phyloP scores from a whole-genome alignment of 1,140 invertebrate species.

The Phocides pigmalion region DNA sequence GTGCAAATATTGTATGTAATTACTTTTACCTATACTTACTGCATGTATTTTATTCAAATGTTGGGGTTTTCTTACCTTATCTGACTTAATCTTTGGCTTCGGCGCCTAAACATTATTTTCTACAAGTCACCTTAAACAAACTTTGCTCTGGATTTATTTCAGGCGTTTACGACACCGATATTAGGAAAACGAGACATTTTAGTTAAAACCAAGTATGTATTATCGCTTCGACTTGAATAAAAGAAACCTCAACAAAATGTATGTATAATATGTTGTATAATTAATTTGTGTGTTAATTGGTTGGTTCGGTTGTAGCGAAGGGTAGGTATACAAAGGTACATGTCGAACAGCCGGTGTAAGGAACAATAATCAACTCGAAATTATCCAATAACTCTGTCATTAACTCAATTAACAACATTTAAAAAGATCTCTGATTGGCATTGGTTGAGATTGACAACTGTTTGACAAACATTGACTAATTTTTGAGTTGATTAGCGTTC shows the following conservation, averaged over 20 bases:
- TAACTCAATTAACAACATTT: no score
- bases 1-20: constrained; percentile 23
- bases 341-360: not conserved
- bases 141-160: constrained; percentile 2
- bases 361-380: not conserved
- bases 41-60: constrained; percentile 9
- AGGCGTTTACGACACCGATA: not conserved
- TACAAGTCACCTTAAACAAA: not conserved
- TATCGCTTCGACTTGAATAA: not conserved
- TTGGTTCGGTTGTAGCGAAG: constrained; percentile 1
- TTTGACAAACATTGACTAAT: not conserved
- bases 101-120: not conserved
- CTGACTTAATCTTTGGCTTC: not conserved
- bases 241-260: constrained; percentile 2
- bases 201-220: not conserved
- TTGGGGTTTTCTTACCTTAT: constrained; percentile 8
- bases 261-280: not conserved
- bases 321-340: constrained; percentile 12
- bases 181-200: not conserved
- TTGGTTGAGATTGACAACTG: no score
- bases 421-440: no score
- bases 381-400: not conserved
- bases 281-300: constrained; percentile 2
- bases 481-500: constrained; percentile 38
- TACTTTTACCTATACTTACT: not conserved